Conservation (phyloP, 37 sponge, comb jelly and placozoan genomes). For the Crambe crambe region DNA sequence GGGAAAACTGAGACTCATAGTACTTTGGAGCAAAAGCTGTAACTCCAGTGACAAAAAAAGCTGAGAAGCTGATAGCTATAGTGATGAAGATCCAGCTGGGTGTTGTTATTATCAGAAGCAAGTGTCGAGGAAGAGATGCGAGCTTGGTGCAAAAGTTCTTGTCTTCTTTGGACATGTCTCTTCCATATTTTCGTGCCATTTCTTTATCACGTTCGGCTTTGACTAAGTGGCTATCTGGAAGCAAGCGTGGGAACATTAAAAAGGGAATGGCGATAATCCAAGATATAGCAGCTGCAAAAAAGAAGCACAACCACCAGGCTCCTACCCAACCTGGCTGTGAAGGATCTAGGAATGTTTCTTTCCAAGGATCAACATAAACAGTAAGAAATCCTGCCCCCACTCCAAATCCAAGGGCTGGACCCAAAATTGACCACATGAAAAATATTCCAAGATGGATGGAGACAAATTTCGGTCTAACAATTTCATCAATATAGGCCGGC, state of each 20-base stretch:
- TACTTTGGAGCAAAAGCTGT: slow-evolving; percentile 76
- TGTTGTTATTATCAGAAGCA: slow-evolving; percentile 37
- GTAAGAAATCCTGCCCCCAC: slow-evolving; percentile 64
- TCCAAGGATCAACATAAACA: slow-evolving; percentile 73
- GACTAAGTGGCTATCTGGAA: slow-evolving; percentile 41
- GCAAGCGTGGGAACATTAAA: slow-evolving; percentile 67
- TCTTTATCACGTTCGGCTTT: slow-evolving; percentile 42
- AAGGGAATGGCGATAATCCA: slow-evolving; percentile 64
- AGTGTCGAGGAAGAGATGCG: slow-evolving; percentile 47
- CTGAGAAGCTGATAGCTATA: slow-evolving; percentile 22
- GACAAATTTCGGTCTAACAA: slow-evolving; percentile 58
- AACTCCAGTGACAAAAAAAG: slow-evolving; percentile 55
- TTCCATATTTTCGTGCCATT: slow-evolving; percentile 53
- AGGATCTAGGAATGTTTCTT: slow-evolving; percentile 42
- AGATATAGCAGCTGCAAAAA: slow-evolving; percentile 47
- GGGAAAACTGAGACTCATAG: slow-evolving; percentile 73
- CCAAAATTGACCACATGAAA: slow-evolving; percentile 48
- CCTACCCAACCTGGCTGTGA: slow-evolving; percentile 80
- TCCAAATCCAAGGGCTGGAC: slow-evolving; percentile 75
- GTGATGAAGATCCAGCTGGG: slow-evolving; percentile 64
- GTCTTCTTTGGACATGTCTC: neutral
- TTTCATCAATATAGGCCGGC: slow-evolving; percentile 73
- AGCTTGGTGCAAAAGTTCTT: slow-evolving; percentile 3
- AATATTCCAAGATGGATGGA: slow-evolving; percentile 67
- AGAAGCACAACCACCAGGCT: slow-evolving; percentile 85